These are phyloP conservation scores for Bombus pascuorum DNA, from an alignment of 1,140 invertebrate genomes.

Conservation along the genomic window DNA sequence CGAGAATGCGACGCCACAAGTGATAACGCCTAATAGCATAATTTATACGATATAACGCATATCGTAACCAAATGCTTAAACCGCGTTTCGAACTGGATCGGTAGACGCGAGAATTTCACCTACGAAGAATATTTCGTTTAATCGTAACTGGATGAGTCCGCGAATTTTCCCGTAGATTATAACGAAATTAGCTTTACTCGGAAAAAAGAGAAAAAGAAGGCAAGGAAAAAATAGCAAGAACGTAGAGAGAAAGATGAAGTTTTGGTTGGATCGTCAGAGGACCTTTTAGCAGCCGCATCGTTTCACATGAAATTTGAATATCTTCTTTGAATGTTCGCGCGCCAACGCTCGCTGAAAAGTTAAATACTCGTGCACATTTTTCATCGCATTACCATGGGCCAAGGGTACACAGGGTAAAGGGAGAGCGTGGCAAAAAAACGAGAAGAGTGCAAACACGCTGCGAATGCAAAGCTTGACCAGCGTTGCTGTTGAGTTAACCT, in stretches of 20 bases:
- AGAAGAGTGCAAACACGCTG: background rate
- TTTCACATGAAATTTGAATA: constrained; percentile 11
- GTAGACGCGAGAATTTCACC: constrained; percentile 19
- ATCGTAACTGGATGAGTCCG: background rate
- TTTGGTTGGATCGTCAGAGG: background rate
- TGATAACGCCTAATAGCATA: constrained; percentile 55
- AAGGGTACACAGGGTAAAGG: background rate
- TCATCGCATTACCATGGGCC: background rate
- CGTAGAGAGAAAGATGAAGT: background rate
- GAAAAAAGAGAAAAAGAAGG: background rate
- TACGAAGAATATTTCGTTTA: background rate
- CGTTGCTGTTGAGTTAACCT: constrained; percentile 1
- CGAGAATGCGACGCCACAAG: constrained; percentile 46
- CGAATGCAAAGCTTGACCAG: constrained; percentile 35
- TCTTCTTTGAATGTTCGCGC: background rate
- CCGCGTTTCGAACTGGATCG: background rate
- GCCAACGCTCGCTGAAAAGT: constrained; percentile 5
- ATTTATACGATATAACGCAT: constrained; percentile 55
- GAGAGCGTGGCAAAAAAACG: background rate
- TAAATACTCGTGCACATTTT: constrained; percentile 3
- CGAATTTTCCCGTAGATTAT: background rate
- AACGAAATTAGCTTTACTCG: background rate
- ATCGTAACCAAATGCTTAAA: constrained; percentile 22
- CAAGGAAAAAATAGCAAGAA: no score
- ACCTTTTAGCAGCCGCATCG: background rate